Conservation (phyloP, 1,140 invertebrate species). For the Macrostomum lignano region DNA sequence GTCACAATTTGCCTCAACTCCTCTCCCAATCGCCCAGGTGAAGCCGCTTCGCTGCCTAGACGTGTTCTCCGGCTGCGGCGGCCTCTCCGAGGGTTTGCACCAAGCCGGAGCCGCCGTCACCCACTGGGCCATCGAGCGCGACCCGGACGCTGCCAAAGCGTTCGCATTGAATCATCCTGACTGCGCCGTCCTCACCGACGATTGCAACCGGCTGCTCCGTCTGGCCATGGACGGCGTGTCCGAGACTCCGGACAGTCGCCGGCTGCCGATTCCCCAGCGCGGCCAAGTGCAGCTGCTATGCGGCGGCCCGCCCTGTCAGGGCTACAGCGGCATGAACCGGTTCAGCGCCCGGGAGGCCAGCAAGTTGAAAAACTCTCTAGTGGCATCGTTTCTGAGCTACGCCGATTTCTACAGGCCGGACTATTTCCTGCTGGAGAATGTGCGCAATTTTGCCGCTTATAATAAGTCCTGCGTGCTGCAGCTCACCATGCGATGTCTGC, state of each 20-base stretch:
- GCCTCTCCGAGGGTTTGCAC: slow-evolving; percentile 36
- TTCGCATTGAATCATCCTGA: slow-evolving; percentile 46
- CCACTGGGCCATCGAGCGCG: slow-evolving; percentile 52
- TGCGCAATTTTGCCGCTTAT: no score
- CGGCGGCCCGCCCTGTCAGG: slow-evolving; percentile 66
- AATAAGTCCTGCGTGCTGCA: no score
- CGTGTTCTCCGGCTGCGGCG: slow-evolving; percentile 65
- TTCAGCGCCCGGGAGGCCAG: slow-evolving; percentile 62
- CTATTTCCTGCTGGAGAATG: no score
- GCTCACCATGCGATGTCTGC: no score
- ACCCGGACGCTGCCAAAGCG: slow-evolving; percentile 45
- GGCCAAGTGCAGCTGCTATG: slow-evolving; percentile 43
- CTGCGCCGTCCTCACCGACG: slow-evolving; percentile 44
- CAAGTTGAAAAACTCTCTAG: no score
- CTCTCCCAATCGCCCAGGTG: slow-evolving; percentile 20
- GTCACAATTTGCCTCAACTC: slow-evolving; percentile 11
- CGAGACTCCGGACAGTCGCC: not conserved
- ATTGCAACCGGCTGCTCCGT: slow-evolving; percentile 45
- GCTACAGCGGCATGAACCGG: slow-evolving; percentile 61
- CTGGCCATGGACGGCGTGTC: slow-evolving; percentile 34
- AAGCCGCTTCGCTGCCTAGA: slow-evolving; percentile 39
- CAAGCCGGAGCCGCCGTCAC: slow-evolving; percentile 39
- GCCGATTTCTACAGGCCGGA: no score
- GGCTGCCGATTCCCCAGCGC: slow-evolving; percentile 34
- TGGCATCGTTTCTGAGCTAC: no score